Base-by-base conservation (phyloP, 1,140 invertebrate species). In the Pristionchus pacificus region DNA sequence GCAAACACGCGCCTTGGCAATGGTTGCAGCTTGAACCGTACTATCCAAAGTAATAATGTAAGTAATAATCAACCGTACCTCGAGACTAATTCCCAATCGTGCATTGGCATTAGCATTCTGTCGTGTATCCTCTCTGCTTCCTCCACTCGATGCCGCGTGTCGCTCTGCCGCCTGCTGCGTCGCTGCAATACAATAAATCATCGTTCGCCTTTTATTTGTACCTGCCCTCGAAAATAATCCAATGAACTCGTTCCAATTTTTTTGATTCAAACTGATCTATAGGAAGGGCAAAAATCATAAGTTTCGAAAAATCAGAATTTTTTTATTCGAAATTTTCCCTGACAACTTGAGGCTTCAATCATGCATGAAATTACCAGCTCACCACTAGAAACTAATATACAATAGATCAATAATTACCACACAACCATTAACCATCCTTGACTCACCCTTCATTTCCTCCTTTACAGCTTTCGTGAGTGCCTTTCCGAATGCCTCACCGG, bases 121-220 rank as follows among this genome's bases (percentile, higher is more conserved):
- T 32, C 71, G 65, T 2, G 72, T 67, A 27, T 76, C 72, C 38
- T 67, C 71, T 6, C 55, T 24, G 2, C 67, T 31, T 60, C 66
- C 68, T 32, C 72, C 72, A 6, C 72, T 71, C 19, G 55, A 24
- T 25, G 67, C 65, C 2, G 72, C 66, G 28, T 76, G 75, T 15
- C 72, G 58, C 25, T 73, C 69, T 3, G 75, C 75, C 1, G 75
- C 72, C 25, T 76, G 75, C 59, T 74, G 75, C 1, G 68, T 74
- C 31, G 60, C 72, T 75, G 59, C 38, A 75, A 74, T 32, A 57
- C n/a, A n/a, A n/a, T n/a, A n/a, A n/a, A n/a, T n/a, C n/a, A n/a
- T n/a, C n/a, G n/a, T n/a, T n/a, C n/a, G n/a, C n/a, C n/a, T n/a
- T n/a, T n/a, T n/a, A n/a, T n/a, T n/a, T n/a, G n/a, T n/a, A n/a